These are phyloP conservation scores for Apis cerana DNA, from an alignment of 1,140 invertebrate genomes.

Conservation along the genomic window DNA sequence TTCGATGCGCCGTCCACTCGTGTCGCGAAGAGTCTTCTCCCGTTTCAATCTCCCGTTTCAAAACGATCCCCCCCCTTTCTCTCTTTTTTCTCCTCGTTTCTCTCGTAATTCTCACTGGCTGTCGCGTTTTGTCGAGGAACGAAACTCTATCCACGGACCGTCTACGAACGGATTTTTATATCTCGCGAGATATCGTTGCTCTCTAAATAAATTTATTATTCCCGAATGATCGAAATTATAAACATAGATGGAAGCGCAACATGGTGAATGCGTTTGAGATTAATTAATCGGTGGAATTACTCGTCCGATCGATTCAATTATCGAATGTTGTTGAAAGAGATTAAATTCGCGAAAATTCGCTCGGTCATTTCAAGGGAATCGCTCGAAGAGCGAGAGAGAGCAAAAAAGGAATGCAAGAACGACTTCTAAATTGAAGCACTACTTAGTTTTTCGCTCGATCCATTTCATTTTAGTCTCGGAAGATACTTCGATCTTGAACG, in stretches of 20 bases:
- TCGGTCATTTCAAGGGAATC: not conserved
- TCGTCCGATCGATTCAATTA: not conserved
- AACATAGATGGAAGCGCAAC: not conserved
- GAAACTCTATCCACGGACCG: not conserved
- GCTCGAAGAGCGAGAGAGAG: not conserved
- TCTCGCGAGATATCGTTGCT: not conserved
- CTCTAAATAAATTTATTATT: not conserved
- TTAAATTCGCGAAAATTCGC: not conserved
- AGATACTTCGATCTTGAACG: not conserved
- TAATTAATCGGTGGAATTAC: not conserved
- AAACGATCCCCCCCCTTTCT: not conserved
- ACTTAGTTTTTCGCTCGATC: not conserved
- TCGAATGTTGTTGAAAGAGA: not conserved
- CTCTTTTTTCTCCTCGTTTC: not conserved
- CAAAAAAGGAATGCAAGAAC: not conserved
- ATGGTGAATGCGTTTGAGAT: not conserved
- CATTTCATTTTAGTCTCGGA: not conserved
- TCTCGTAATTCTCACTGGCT: not conserved
- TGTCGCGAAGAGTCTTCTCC: not conserved
- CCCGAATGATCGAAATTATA: not conserved
- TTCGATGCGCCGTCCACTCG: slow-evolving; percentile 7
- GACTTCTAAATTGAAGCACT: not conserved
- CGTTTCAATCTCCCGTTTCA: not conserved
- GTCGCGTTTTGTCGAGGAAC: not conserved
- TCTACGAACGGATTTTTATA: not conserved